These are phyloP conservation scores for Raja brachyura DNA, from an alignment of 2,113 vertebrate species.

Conservation along the genomic window DNA sequence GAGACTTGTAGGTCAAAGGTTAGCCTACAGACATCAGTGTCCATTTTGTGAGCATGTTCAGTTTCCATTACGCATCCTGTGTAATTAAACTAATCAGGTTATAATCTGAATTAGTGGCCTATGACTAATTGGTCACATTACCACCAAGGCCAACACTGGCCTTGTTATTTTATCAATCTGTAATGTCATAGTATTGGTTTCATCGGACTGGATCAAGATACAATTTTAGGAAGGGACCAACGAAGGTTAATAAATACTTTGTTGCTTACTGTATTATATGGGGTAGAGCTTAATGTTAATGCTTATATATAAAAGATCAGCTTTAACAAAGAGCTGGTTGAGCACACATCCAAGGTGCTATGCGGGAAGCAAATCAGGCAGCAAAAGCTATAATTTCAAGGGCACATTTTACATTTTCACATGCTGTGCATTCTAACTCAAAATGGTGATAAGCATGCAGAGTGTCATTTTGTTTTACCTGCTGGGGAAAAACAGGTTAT, in stretches of 20 bases:
- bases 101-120: neutral
- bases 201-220: neutral
- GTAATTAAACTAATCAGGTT: neutral
- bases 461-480: neutral
- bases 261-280: neutral
- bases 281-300: neutral
- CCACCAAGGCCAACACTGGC: neutral
- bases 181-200: neutral
- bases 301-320: neutral
- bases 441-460: neutral
- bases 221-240: neutral
- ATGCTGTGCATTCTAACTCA: neutral
- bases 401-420: conserved; percentile 4
- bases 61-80: neutral
- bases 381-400: neutral
- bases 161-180: neutral
- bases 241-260: neutral
- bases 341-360: neutral
- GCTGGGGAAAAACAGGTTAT: neutral
- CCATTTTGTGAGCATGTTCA: conserved; percentile 1
- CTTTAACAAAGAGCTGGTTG: neutral
- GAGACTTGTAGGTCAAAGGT: neutral
- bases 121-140: neutral
- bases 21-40: neutral
- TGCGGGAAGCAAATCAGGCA: neutral